Evolutionary conservation across 2,113 vertebrate species (phyloP).

Genomic region (Myotis davidii): DNA sequence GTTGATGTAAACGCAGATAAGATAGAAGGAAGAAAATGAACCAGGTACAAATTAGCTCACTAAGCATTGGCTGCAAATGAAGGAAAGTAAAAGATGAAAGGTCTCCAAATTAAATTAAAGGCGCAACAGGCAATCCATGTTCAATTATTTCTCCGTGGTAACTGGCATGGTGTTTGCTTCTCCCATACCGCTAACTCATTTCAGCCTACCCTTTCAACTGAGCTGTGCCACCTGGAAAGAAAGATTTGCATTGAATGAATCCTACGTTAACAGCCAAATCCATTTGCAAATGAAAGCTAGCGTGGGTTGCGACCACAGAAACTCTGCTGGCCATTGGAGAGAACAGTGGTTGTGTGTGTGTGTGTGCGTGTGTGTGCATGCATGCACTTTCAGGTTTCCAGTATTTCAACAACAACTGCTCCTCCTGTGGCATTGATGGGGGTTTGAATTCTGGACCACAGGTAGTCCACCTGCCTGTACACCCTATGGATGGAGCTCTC

Average conservation of each 20-base stretch:
- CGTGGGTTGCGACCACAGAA: background rate
- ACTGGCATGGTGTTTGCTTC: slow-evolving; percentile 26
- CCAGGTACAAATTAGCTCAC: slow-evolving; percentile 70
- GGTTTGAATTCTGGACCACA: background rate
- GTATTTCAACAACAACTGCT: background rate
- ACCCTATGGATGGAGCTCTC: background rate
- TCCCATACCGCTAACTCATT: background rate
- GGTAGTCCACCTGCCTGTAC: background rate
- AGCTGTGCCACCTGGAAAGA: slow-evolving; percentile 26
- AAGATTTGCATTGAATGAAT: slow-evolving; percentile 46
- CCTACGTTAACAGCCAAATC: background rate
- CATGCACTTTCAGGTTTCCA: background rate
- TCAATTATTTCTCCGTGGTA: slow-evolving; percentile 69
- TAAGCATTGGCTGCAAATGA: slow-evolving; percentile 61
- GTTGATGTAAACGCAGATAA: slow-evolving; percentile 61
- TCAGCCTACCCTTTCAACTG: slow-evolving; percentile 27
- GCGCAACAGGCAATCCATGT: slow-evolving; percentile 34
- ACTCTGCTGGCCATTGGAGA: background rate
- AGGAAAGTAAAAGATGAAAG: slow-evolving; percentile 59
- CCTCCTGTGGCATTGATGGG: background rate
- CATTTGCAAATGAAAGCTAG: background rate
- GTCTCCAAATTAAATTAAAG: slow-evolving; percentile 74
- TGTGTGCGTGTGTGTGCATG: no score
- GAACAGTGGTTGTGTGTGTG: background rate
- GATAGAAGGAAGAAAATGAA: slow-evolving; percentile 74